These are phyloP conservation scores for Petrolisthes cinctipes DNA, from an alignment of 2,888 invertebrate species.

Conservation along the genomic window DNA sequence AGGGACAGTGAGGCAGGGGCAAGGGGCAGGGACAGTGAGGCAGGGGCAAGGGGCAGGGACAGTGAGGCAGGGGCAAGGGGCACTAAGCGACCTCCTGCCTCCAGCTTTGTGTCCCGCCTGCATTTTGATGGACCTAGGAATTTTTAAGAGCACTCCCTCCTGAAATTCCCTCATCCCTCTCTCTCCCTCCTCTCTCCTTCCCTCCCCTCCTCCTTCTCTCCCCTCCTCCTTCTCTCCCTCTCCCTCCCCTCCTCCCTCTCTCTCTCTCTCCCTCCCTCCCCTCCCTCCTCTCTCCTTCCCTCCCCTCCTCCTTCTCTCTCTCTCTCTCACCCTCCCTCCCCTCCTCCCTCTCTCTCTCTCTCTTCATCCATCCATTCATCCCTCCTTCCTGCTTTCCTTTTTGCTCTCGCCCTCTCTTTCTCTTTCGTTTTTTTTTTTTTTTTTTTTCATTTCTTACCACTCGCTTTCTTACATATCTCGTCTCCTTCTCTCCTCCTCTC, in stretches of 20 bases:
- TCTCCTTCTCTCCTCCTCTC: not conserved
- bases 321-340: not conserved
- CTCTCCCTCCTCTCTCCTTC: slow-evolving; percentile 20
- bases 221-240: not conserved
- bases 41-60: slow-evolving; percentile 23
- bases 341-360: not conserved
- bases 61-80: slow-evolving; percentile 34
- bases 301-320: not conserved
- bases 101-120: slow-evolving; percentile 43
- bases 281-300: not conserved
- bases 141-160: slow-evolving; percentile 32
- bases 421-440: not conserved
- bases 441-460: not conserved
- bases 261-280: not conserved
- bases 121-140: slow-evolving; percentile 47
- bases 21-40: not conserved
- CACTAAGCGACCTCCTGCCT: slow-evolving; percentile 44
- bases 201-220: not conserved
- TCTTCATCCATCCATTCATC: not conserved
- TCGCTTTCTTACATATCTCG: not conserved
- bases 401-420: not conserved
- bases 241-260: not conserved
- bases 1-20: not conserved
- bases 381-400: not conserved
- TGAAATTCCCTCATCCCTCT: slow-evolving; percentile 23